Evolutionary conservation across 2,797 vertebrate genomes (phyloP).

Genomic region (Phalloptychus januarius): DNA sequence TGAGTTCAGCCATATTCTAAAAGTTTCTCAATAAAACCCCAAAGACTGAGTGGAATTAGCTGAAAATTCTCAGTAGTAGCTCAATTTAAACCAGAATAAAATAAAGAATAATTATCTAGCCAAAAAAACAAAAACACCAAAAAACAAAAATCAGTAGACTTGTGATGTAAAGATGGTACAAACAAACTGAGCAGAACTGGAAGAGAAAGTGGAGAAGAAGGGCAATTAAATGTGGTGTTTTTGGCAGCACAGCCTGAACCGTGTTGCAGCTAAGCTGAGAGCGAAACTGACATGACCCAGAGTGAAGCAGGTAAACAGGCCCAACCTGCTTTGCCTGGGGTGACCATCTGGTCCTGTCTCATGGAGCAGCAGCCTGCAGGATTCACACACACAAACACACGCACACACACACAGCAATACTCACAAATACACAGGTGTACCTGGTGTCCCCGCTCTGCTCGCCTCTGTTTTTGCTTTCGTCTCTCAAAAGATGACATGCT

Average conservation of each 20-base stretch:
- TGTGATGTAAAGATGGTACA: not conserved
- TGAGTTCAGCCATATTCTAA: not conserved
- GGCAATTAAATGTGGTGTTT: constrained; percentile 45
- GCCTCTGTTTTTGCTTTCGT: constrained; percentile 76
- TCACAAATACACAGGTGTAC: constrained; percentile 49
- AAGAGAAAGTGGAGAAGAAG: constrained; percentile 14
- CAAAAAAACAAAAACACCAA: too few species aligned
- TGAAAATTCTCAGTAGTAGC: not conserved
- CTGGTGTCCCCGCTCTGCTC: constrained; percentile 74
- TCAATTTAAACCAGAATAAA: not conserved
- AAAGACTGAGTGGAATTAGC: not conserved
- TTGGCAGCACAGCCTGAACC: constrained; percentile 70
- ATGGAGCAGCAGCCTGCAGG: constrained; percentile 72
- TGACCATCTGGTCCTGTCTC: constrained; percentile 83
- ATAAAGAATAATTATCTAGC: not conserved
- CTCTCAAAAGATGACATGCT: constrained; percentile 80
- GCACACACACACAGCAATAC: constrained; percentile 43
- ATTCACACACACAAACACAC: constrained; percentile 47
- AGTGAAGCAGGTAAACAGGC: constrained; percentile 82
- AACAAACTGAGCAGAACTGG: not conserved
- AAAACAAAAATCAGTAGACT: not conserved
- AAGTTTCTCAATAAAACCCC: not conserved
- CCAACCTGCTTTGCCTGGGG: constrained; percentile 82
- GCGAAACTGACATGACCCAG: constrained; percentile 81
- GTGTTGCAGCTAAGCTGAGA: constrained; percentile 78